phyloP scores from a whole-genome alignment of 2,113 vertebrate genomes.

The Channa maculata region DNA sequence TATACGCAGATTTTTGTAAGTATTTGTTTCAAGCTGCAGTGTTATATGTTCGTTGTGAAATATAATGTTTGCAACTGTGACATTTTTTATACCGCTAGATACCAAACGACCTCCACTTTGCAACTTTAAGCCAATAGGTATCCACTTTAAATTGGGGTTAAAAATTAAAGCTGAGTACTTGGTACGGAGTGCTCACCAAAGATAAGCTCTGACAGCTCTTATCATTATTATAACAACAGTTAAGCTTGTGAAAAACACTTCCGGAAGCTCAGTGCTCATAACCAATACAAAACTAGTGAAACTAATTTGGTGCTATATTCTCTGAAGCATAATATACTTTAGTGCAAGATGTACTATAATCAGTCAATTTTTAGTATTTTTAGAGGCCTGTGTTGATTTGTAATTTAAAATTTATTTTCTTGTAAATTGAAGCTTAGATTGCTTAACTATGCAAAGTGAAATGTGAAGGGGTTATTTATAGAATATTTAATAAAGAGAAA shows the following conservation, averaged over 20 bases:
- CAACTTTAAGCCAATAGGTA: background rate
- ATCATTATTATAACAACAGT: conserved; percentile 32
- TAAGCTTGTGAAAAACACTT: background rate
- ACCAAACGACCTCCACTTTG: conserved; percentile 15
- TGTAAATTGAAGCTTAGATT: background rate
- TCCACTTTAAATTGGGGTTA: conserved; percentile 26
- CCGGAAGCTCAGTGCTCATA: background rate
- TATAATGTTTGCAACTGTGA: no score
- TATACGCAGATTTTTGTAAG: background rate
- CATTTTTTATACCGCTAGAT: conserved; percentile 45
- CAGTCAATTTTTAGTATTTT: background rate
- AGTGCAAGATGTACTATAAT: background rate
- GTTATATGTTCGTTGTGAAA: no score
- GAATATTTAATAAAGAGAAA: background rate
- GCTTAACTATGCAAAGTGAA: background rate
- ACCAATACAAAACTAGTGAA: no score
- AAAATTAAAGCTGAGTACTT: conserved; percentile 43
- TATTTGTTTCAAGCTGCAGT: no score
- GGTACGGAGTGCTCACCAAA: conserved; percentile 43
- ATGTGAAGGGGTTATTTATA: no score
- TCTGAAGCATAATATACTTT: background rate
- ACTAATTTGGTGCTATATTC: no score
- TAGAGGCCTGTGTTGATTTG: background rate
- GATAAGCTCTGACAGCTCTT: conserved; percentile 58
- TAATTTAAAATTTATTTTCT: background rate